Evolutionary conservation across 2,113 vertebrate genomes (phyloP).

Genomic region (Sceloporus undulatus): DNA sequence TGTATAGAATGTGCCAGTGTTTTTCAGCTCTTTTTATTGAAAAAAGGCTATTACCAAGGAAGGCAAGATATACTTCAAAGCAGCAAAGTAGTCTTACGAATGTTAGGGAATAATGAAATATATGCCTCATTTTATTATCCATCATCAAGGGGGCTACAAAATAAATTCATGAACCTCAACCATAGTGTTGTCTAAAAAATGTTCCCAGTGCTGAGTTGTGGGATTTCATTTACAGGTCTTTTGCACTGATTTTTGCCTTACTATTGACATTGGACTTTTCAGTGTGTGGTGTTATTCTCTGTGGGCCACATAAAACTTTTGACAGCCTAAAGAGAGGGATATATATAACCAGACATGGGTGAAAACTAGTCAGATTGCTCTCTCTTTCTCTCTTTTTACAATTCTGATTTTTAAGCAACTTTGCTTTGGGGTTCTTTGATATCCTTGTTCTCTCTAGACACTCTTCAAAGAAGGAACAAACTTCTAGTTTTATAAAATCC

Average conservation of each 20-base stretch:
- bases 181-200: not conserved
- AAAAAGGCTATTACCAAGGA: conserved; percentile 4
- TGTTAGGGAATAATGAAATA: not conserved
- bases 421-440: not conserved
- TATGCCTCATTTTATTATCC: not conserved
- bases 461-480: not conserved
- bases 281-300: not conserved
- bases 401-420: not conserved
- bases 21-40: not conserved
- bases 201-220: not conserved
- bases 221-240: not conserved
- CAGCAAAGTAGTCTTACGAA: not conserved
- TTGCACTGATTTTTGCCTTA: conserved; percentile 3
- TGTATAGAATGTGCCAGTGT: fast-evolving
- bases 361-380: not conserved
- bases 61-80: not conserved
- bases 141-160: not conserved
- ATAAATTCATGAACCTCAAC: not conserved
- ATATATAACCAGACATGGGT: not conserved
- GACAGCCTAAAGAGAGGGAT: not conserved
- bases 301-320: not conserved
- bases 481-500: not conserved
- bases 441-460: not conserved
- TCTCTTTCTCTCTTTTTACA: not conserved
- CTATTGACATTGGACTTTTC: not conserved